Evolutionary conservation across 2,113 vertebrate species (phyloP).

Genomic region (Aegithalos caudatus): DNA sequence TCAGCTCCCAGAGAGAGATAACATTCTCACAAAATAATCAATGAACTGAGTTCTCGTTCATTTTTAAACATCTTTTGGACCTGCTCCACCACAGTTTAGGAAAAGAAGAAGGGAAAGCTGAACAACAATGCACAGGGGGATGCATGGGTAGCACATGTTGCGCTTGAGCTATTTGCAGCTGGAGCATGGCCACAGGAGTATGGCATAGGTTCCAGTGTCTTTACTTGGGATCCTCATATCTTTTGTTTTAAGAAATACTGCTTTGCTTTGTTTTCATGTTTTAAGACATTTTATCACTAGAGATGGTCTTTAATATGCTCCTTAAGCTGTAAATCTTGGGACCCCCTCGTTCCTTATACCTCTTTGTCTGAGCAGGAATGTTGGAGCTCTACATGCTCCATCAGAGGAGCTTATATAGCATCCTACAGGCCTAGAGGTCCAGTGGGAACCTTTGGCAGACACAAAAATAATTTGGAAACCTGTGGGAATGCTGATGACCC

Average conservation of each 20-base stretch:
- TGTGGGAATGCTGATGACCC: neutral
- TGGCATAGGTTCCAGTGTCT: neutral
- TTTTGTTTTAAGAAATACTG: neutral
- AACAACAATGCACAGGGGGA: neutral
- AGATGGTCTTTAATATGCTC: neutral
- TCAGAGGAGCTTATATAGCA: slow-evolving; percentile 3
- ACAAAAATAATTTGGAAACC: neutral
- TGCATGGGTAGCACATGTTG: accelerated
- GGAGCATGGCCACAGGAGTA: neutral
- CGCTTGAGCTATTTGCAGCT: neutral
- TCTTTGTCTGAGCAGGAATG: neutral
- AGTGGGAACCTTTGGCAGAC: neutral
- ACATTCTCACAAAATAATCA: neutral
- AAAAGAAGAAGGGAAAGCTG: neutral
- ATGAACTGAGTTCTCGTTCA: neutral
- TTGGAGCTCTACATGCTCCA: neutral
- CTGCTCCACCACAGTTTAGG: neutral
- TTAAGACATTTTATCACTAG: neutral
- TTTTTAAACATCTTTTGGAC: neutral
- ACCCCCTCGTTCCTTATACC: neutral
- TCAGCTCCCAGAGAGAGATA: neutral
- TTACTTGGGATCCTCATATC: neutral
- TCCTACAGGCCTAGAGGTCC: neutral
- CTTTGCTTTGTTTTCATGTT: neutral
- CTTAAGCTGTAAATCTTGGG: neutral